Base-by-base conservation (phyloP, 2,113 vertebrate species). In the Hystrix brachyura region DNA sequence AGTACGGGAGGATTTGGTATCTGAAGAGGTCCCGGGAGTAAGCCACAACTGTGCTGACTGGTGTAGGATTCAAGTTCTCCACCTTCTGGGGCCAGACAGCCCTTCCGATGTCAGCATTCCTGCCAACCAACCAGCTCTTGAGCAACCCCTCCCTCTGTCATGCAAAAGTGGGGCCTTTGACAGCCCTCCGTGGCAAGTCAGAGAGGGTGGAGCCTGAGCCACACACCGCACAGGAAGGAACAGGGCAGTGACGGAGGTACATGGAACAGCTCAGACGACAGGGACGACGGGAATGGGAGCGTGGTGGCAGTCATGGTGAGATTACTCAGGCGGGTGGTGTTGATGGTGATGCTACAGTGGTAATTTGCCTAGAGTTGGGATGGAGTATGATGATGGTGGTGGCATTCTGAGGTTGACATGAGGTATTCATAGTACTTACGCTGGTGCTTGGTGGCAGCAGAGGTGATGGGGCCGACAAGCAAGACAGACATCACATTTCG, bases 301-400 rank as follows among this genome's bases (percentile, higher is more conserved):
- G 3, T 15, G 8, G 29, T 18, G 12, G 5, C 25, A 34, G 7
- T 18, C 11, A 19, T 19, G 5, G 0, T 23, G 71, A 64, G 14
- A 7, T 3, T 10, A 15, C 10, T 69, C 32, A 8, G 29, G 38
- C 43, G 32, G 23, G n/a, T n/a, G 4, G 3, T 64, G 57, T 4
- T 38, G n/a, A 4, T 43, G 62, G 2, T 14, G 46, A 23, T 27
- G 9, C 21, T 5, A 53, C 18, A 46, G 5, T 76, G 48, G 53
- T 64, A 8, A 69, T 43, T 43, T 60, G 5, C 43, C 38, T 87
- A 32, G 65, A 34, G 27, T 19, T 59, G 17, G 5, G 27, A 4
- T 7, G 29, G 7, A 29, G 4, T 25, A 23, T 69, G 23, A 11
- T 19, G 19, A 17, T 13, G 9, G 11, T 8, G 29, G 9, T 88